Base-by-base conservation (phyloP, 2,888 invertebrate species). In the Eristalis tenax region DNA sequence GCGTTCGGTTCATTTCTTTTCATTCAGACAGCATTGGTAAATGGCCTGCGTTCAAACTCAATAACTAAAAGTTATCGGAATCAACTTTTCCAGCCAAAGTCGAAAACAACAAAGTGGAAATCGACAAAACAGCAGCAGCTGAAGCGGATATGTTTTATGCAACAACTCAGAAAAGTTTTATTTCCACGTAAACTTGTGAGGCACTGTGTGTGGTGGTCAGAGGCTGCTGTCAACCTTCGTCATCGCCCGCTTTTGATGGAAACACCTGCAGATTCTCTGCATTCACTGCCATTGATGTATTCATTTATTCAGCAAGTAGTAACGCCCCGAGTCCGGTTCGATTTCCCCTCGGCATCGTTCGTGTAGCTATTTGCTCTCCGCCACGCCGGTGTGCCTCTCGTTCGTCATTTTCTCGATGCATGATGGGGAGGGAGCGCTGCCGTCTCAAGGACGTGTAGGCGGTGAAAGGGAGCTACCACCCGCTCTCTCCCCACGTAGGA, bases 291-390 rank as follows among this genome's bases (percentile, higher is more conserved):
- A 10, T 13, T 69, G 50, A 78, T 70, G 38, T 64, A 78, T 78
- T 78, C 64, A 78, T 70, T 78, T 78, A 78, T 78, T 78, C 70
- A 78, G 50, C 61, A 69, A 77, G 61, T 61, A 68, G 43, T 70
- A 70, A 59, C 75, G 38, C 61, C 35, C 61, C 50, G 28, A 43
- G 61, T 63, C 61, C 43, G 26, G 71, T 71, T 71, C 71, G 59
- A 71, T 63, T 71, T 63, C 18, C 71, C 61, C 15, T 35, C 23
- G 40, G 57, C 57, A 38, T n/a, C 70, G 23, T 57, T n/a, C 23
- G 23, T 8, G 35, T 4, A 23, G 32, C 43, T 50, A 32, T 71
- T 40, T 23, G 15, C 11, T 56, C 35, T 35, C 5, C 32, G 32
- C n/a, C n/a, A 32, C 28, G 40, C 40, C 40, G 13, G 22, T 56